Conservation (phyloP, 2,797 vertebrate species). For the Sebastes baramenuke region DNA sequence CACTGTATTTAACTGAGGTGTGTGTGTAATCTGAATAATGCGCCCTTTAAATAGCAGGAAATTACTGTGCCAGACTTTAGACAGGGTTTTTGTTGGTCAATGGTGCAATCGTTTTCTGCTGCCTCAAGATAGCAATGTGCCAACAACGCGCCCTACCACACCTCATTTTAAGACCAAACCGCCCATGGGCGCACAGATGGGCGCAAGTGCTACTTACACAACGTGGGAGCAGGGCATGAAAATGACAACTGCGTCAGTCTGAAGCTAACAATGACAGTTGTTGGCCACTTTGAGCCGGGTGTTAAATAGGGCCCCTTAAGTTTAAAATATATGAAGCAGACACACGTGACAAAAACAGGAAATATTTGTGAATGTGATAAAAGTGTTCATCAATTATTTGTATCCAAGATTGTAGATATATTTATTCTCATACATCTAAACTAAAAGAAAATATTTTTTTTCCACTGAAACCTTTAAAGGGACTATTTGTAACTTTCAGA, state of each 20-base stretch:
- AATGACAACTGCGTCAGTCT: no score
- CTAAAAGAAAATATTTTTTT: background rate
- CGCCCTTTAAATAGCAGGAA: background rate
- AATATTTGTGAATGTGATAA: background rate
- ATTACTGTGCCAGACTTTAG: background rate
- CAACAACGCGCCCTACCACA: background rate
- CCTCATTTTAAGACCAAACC: background rate
- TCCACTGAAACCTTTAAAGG: background rate
- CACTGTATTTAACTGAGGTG: no score
- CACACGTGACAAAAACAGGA: background rate
- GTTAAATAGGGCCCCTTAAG: background rate
- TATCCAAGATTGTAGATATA: background rate
- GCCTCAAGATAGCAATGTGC: background rate
- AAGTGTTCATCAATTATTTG: background rate
- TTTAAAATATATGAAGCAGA: background rate
- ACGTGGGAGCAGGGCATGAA: no score
- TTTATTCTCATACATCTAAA: background rate
- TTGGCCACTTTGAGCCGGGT: no score
- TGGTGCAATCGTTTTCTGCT: background rate
- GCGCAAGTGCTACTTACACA: no score
- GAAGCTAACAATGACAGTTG: no score
- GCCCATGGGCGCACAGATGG: no score
- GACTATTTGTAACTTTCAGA: no score
- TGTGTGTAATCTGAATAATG: background rate
- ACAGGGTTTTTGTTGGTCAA: no score